Base-by-base conservation (phyloP, 2,113 vertebrate genomes). In the Actenoides hombroni region DNA sequence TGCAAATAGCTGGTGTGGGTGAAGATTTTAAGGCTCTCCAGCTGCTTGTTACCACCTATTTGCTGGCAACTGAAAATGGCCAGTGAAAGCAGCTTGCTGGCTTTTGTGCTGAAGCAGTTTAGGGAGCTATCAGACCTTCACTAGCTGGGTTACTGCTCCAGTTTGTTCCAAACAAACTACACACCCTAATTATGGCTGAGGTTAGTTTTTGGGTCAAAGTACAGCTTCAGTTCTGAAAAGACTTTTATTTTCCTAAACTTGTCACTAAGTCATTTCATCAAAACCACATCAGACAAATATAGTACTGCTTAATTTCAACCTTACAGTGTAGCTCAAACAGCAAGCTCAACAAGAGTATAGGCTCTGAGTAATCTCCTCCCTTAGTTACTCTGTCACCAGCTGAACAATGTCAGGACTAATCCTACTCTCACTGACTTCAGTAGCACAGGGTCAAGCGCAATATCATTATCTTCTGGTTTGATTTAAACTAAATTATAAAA, bases 401-500 rank as follows among this genome's bases (percentile, higher is more conserved):
- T 54, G 86, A 83, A 90, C 68, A 74, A 59, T 10, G n/a, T 37
- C 81, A 84, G 92, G 73, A 81, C 88, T 86, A 93, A 94, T 68
- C 76, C 83, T 61, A 83, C 76, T 90, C 73, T 88, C 37, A 5
- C 60, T 29, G 81, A 56, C 83, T 86, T 86, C 0, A 0, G 35
- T 7, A 92, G 71, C 59, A 70, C 37, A 33, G 56, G 77, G 91
- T 84, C 86, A 96, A 84, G 83, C 2, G 3, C 83, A 92, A 13
- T 54, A 68, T 67, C 56, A 56, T 90, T 78, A 74, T 64, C 88
- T 83, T 92, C 64, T 53, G 33, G 73, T 86, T 86, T 96, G 83
- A 88, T 83, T 94, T 94, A 82, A 44, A 49, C 74, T 61, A 77
- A 84, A 92, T 81, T 64, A 82, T 81, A 84, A 96, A 93, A 81